phyloP scores from a whole-genome alignment of 2,888 invertebrate species.

The Aradus depressus region DNA sequence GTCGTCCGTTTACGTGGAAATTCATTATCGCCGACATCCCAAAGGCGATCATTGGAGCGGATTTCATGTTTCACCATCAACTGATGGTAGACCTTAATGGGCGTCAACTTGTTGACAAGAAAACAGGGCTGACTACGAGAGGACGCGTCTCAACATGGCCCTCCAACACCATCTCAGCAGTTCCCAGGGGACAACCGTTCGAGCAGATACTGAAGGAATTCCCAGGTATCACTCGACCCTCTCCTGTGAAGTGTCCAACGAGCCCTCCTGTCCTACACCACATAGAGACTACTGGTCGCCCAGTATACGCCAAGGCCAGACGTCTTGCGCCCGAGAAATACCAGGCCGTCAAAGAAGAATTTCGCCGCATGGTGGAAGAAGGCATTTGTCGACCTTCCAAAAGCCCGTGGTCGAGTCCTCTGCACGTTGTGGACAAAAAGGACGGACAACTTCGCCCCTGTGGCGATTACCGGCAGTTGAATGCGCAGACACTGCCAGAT shows the following conservation, averaged over 20 bases:
- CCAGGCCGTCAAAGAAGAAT: constrained; percentile 27
- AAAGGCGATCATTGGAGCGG: constrained; percentile 21
- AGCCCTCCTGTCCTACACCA: constrained; percentile 17
- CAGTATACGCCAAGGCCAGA: constrained; percentile 20
- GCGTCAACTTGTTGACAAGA: constrained; percentile 13
- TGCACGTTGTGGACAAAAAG: constrained; percentile 30
- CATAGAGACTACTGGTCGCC: constrained; percentile 25
- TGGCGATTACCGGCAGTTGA: constrained; percentile 32
- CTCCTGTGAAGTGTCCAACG: neutral
- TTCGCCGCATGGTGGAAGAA: constrained; percentile 24
- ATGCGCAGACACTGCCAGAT: constrained; percentile 31
- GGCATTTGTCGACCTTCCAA: constrained; percentile 29
- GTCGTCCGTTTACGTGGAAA: constrained; percentile 20
- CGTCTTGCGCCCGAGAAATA: constrained; percentile 19
- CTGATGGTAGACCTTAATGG: constrained; percentile 18
- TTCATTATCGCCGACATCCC: constrained; percentile 23
- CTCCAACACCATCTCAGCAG: neutral
- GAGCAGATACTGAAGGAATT: neutral
- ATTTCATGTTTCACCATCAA: constrained; percentile 20
- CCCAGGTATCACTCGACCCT: constrained; percentile 2
- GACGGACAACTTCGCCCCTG: constrained; percentile 31
- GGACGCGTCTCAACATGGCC: neutral
- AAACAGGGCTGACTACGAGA: neutral
- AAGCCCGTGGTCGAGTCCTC: constrained; percentile 30
- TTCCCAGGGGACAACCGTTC: neutral